phyloP scores from a whole-genome alignment of 2,888 invertebrate genomes.

The Blastobasis adustella region DNA sequence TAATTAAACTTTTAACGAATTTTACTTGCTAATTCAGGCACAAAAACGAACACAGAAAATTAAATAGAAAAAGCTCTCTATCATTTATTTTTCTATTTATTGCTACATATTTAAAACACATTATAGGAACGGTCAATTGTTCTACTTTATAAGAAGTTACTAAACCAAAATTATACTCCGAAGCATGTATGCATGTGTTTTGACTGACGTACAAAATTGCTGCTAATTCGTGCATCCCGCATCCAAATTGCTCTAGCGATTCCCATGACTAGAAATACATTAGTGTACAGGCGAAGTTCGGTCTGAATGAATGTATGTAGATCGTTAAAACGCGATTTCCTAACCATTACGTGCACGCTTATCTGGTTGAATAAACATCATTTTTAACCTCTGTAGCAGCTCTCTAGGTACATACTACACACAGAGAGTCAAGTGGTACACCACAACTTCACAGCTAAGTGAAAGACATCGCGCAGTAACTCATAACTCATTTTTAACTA shows the following conservation, averaged over 20 bases:
- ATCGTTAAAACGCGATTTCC: constrained; percentile 33
- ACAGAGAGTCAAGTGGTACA: no score
- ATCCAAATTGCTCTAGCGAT: background rate
- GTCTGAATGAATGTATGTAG: constrained; percentile 5
- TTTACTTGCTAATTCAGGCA: no score
- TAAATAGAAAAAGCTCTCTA: no score
- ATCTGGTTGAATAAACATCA: constrained; percentile 16
- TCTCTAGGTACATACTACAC: no score
- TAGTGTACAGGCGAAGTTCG: constrained; percentile 6
- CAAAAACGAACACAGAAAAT: no score
- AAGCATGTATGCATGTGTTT: background rate
- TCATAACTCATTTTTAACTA: background rate
- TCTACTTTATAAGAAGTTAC: no score
- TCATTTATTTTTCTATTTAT: no score
- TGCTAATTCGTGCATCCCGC: background rate
- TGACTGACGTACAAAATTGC: background rate
- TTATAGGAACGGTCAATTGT: no score
- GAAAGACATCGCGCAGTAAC: background rate
- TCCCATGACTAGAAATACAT: background rate
- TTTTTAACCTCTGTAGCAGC: no score
- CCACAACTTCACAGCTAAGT: background rate
- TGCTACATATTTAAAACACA: no score
- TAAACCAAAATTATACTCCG: no score
- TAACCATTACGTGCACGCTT: constrained; percentile 29
- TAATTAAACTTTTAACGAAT: no score